phyloP scores from a whole-genome alignment of 2,113 vertebrate genomes.

The Ceyx cyanopectus region DNA sequence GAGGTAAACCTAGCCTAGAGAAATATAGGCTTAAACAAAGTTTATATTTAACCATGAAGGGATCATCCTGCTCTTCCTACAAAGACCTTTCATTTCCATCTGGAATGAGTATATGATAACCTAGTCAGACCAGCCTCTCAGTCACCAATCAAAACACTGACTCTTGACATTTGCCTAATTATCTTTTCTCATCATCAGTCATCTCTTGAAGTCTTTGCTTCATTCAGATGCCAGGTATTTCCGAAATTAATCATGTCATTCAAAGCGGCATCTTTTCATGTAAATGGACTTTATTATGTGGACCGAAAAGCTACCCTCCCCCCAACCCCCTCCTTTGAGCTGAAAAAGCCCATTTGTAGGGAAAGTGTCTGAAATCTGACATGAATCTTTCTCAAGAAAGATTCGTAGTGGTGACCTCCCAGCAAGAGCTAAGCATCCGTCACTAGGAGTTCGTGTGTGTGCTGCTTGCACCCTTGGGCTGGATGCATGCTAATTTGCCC shows the following conservation, averaged over 20 bases:
- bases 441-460: constrained; percentile 62
- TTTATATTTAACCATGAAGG: constrained; percentile 52
- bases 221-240: constrained; percentile 87
- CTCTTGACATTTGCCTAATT: constrained; percentile 83
- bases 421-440: constrained; percentile 83
- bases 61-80: constrained; percentile 45
- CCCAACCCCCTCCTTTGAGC: constrained; percentile 59
- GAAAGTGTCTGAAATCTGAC: constrained; percentile 82
- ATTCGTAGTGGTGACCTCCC: constrained; percentile 79
- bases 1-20: not conserved
- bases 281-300: constrained; percentile 83
- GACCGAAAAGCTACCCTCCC: constrained; percentile 60
- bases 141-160: constrained; percentile 76
- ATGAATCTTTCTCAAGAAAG: constrained; percentile 78
- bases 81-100: constrained; percentile 72
- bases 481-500: constrained; percentile 84
- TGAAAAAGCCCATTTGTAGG: constrained; percentile 76
- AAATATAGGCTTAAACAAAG: constrained; percentile 11
- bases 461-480: constrained; percentile 73
- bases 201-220: constrained; percentile 78
- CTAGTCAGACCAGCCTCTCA: constrained; percentile 59
- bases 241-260: constrained; percentile 84
- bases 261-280: constrained; percentile 84
- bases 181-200: constrained; percentile 83
- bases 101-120: constrained; percentile 69